A percentile compares a stretch with the other conserved stretches of the same genome.
phyloP scores from a whole-genome alignment of 2,113 vertebrate species.

The Conger conger region DNA sequence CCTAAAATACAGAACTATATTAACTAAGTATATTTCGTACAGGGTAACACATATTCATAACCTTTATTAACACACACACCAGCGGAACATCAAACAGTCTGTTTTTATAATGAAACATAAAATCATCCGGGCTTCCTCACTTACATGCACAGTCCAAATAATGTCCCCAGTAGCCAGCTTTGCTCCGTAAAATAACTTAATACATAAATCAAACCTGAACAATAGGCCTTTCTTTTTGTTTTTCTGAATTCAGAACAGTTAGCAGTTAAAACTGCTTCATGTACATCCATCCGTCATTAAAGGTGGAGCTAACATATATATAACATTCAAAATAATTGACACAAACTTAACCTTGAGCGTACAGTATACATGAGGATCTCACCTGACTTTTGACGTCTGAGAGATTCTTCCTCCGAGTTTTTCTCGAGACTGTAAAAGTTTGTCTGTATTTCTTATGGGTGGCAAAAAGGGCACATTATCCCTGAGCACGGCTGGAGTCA shows the following conservation, averaged over 20 bases:
- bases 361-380: not conserved
- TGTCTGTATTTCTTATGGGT: not conserved
- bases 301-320: too few species aligned
- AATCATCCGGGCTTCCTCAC: not conserved
- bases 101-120: not conserved
- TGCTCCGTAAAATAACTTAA: too few species aligned
- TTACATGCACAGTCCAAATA: not conserved
- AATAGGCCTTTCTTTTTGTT: too few species aligned
- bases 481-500: not conserved
- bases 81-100: not conserved
- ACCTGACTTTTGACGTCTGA: not conserved
- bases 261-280: too few species aligned
- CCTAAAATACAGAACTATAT: not conserved
- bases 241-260: too few species aligned
- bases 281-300: not conserved
- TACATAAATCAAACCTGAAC: not conserved
- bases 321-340: too few species aligned
- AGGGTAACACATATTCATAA: not conserved
- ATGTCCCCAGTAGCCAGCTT: not conserved
- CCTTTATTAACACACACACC: not conserved
- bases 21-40: not conserved
- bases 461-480: not conserved
- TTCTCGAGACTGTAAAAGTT: not conserved
- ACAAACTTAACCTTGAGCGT: not conserved
- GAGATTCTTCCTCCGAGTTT: not conserved